Evolutionary conservation across 2,888 invertebrate species (phyloP), one percentile per base, ranked within the genome.

Genomic region (Scaptomyza cyrtandrae): DNA sequence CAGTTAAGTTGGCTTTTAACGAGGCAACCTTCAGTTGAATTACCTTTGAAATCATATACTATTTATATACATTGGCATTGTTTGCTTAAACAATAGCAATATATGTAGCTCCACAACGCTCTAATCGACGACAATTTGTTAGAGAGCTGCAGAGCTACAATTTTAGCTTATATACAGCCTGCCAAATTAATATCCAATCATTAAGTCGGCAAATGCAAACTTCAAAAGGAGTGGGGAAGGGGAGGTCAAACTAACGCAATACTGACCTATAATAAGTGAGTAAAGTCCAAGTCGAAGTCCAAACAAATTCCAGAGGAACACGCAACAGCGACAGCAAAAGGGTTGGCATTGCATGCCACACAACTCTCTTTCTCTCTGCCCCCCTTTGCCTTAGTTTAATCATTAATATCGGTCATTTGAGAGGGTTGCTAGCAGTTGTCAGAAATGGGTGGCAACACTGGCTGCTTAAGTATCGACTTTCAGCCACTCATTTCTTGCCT

Each of bases 131-230:
- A 62, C 84, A 80, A 88, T 83, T 83, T 86, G 86, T 83, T 71
- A 68, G 53, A 74, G 39, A 46, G 54, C 43, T 39, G 50, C 49
- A 33, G 16, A 41, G 31, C 24, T 11, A 19, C 41, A 41, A 13
- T 24, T 41, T 31, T 3, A 39, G 39, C 14, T 39, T 14, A 16
- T 9, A 54, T 57, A 52, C 53, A 66, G 69, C 50, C 59, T 58
- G 74, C 65, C 78, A 80, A 83, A 83, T 88, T 83, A 86, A 83
- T 83, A 83, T 83, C 84, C 80, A 83, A 88, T 83, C 83, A 86
- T 83, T 88, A 83, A 83, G 75, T 67, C 58, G 53, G 66, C 75
- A 52, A 41, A 46, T 37, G 41, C 53, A 19, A 55, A 55, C 71
- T 62, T 61, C 63, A 58, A 45, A 16, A 11, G 13, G 29, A 24